These are phyloP conservation scores for Philotrypesis tridentata DNA, from an alignment of 1,140 invertebrate genomes.

Conservation along the genomic window DNA sequence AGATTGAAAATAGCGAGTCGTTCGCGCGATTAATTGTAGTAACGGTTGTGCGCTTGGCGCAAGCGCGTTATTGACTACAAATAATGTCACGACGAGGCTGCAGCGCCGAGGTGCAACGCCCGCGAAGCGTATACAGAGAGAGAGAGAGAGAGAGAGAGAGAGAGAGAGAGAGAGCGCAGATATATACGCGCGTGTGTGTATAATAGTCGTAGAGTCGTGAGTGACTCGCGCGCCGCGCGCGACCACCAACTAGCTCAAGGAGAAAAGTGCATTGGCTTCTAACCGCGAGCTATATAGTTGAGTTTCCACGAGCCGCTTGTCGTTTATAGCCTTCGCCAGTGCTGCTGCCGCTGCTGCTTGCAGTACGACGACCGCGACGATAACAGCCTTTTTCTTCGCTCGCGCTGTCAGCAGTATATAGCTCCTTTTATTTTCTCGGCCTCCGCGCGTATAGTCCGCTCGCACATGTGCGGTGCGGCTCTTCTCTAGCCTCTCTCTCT, in stretches of 20 bases:
- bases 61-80: slow-evolving; percentile 29
- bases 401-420: not conserved
- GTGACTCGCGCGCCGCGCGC: not conserved
- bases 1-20: not conserved
- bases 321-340: not conserved
- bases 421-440: not conserved
- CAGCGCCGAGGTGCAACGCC: slow-evolving; percentile 7
- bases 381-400: slow-evolving; percentile 16
- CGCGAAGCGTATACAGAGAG: not conserved
- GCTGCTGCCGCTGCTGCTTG: not conserved
- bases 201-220: not conserved
- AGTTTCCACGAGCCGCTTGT: slow-evolving; percentile 5
- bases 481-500: too few relatives aligned
- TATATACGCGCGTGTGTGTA: not conserved
- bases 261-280: slow-evolving; percentile 37
- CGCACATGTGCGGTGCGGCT: too few relatives aligned
- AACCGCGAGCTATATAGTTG: not conserved
- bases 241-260: slow-evolving; percentile 48
- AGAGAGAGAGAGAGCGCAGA: too few relatives aligned
- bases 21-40: slow-evolving; percentile 1
- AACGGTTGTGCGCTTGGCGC: not conserved
- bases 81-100: slow-evolving; percentile 32
- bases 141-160: too few relatives aligned
- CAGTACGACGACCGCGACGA: not conserved
- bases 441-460: not conserved